Conservation (phyloP, 2,888 invertebrate genomes). For the Acrobasis consociella region DNA sequence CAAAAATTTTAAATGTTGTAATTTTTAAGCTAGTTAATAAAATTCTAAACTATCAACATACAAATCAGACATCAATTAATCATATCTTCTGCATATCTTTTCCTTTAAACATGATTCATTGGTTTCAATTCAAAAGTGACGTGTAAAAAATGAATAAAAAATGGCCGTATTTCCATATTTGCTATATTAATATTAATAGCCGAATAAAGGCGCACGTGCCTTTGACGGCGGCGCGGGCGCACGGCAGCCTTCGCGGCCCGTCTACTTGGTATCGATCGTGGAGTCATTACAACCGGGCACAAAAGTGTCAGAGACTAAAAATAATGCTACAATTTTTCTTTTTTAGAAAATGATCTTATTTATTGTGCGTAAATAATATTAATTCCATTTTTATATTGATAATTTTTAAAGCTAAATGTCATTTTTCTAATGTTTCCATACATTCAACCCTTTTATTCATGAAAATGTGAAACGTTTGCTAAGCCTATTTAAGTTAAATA, state of each 20-base stretch:
- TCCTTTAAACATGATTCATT: slow-evolving; percentile 1
- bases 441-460: too few relatives aligned
- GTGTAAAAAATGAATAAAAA: slow-evolving; percentile 1
- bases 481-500: too few relatives aligned
- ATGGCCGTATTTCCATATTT: slow-evolving; percentile 19
- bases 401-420: too few relatives aligned
- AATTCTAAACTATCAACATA: neutral
- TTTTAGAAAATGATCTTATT: too few relatives aligned
- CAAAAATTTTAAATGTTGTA: too few relatives aligned
- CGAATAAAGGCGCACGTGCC: slow-evolving; percentile 28
- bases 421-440: too few relatives aligned
- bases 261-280: slow-evolving; percentile 20
- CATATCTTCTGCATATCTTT: slow-evolving; percentile 2
- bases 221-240: slow-evolving; percentile 23
- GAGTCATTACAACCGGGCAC: slow-evolving; percentile 21
- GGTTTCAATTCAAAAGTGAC: slow-evolving; percentile 8
- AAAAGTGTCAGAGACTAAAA: slow-evolving; percentile 9
- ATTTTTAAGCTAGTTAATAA: neutral
- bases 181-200: slow-evolving; percentile 19
- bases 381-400: too few relatives aligned
- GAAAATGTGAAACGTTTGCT: too few relatives aligned
- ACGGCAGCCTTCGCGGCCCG: slow-evolving; percentile 28
- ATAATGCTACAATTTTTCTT: too few relatives aligned
- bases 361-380: too few relatives aligned
- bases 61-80: slow-evolving; percentile 12